Conservation (phyloP, 2,888 invertebrate genomes). For the Rhorus exstirpatorius region DNA sequence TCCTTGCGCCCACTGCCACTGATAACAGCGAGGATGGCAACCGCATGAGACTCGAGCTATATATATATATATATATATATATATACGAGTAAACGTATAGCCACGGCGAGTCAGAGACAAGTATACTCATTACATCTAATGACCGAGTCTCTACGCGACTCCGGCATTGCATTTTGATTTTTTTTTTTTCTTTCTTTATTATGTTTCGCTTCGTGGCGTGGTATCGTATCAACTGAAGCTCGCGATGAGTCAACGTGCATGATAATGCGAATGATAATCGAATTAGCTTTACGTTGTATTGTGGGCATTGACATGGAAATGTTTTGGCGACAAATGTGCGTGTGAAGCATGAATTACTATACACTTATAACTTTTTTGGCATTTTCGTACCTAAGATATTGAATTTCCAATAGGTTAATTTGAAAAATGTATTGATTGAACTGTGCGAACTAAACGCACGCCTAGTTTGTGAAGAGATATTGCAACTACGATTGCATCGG, state of each 20-base stretch:
- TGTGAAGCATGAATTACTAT: too few relatives aligned
- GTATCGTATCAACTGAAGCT: not conserved
- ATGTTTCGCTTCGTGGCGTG: constrained; percentile 13
- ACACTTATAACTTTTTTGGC: too few relatives aligned
- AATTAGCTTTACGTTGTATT: not conserved
- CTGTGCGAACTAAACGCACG: too few relatives aligned
- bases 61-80: too few relatives aligned
- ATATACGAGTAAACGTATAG: constrained; percentile 18
- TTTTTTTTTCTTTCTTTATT: not conserved
- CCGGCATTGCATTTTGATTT: not conserved
- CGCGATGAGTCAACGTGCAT: constrained; percentile 1
- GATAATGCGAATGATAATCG: constrained; percentile 4
- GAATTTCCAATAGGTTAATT: too few relatives aligned
- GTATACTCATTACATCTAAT: constrained; percentile 40
- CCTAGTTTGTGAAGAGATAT: too few relatives aligned
- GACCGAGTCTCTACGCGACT: not conserved
- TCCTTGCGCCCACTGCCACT: not conserved
- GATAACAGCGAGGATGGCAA: constrained; percentile 32
- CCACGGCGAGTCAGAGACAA: constrained; percentile 12
- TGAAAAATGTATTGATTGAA: too few relatives aligned
- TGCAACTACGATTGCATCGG: too few relatives aligned
- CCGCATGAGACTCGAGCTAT: not conserved
- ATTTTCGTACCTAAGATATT: too few relatives aligned
- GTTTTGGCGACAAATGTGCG: not conserved
- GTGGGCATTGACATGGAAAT: not conserved